Evolutionary conservation across 2,113 vertebrate species (phyloP).

Genomic region (Hydrolagus affinis): DNA sequence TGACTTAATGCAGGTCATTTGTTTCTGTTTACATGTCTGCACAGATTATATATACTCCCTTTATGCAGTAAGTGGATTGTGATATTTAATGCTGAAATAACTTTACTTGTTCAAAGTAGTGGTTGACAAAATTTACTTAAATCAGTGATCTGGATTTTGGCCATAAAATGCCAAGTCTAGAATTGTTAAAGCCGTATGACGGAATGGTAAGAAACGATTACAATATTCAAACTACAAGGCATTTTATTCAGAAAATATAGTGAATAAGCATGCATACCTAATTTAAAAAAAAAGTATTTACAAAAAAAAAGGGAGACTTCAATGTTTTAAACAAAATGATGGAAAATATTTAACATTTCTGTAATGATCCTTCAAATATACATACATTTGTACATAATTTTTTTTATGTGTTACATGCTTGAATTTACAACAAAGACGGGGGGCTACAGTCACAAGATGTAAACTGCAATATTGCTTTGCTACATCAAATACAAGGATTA

Average conservation of each 20-base stretch:
- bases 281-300: background rate
- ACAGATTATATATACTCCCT: background rate
- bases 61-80: background rate
- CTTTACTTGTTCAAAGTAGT: no score
- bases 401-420: no score
- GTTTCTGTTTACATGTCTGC: background rate
- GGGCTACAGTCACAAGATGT: background rate
- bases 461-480: background rate
- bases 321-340: background rate
- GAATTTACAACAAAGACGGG: background rate
- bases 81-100: no score
- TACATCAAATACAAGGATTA: no score
- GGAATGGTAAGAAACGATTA: background rate
- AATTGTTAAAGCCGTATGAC: background rate
- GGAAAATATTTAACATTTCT: background rate
- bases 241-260: background rate
- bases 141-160: background rate
- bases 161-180: background rate
- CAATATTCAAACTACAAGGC: background rate
- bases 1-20: background rate
- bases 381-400: no score
- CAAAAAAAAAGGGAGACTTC: background rate
- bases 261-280: background rate
- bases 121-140: background rate
- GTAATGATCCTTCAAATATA: background rate